phyloP scores from a whole-genome alignment of 2,888 invertebrate genomes.

The Mycalesis mineus region DNA sequence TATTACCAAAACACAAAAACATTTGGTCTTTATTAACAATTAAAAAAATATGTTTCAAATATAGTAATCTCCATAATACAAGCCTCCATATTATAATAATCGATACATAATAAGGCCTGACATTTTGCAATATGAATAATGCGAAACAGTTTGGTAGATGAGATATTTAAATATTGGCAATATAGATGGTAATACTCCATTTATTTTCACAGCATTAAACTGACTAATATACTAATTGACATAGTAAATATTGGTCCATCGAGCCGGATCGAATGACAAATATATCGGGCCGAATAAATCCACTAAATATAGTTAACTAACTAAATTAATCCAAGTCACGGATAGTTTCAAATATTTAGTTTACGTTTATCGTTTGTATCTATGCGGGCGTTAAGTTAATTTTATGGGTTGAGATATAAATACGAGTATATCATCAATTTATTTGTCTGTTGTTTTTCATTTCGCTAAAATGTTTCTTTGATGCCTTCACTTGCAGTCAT shows the following conservation, averaged over 20 bases:
- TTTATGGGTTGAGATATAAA: not conserved
- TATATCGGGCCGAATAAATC: conserved; percentile 16
- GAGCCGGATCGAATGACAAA: not conserved
- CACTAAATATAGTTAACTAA: conserved; percentile 17
- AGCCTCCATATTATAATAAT: not conserved
- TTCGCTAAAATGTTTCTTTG: not conserved
- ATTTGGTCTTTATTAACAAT: not conserved
- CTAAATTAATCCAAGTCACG: conserved; percentile 18
- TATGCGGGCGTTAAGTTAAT: conserved; percentile 18
- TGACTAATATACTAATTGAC: conserved; percentile 30
- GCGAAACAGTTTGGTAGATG: not conserved
- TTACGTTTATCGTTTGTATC: conserved; percentile 14
- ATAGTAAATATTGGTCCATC: conserved; percentile 14
- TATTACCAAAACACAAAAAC: too few relatives aligned
- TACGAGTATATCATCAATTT: not conserved
- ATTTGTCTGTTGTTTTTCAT: not conserved
- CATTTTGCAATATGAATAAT: not conserved
- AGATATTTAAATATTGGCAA: not conserved
- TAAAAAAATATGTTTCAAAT: not conserved
- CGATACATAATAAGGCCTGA: not conserved
- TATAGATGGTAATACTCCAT: not conserved
- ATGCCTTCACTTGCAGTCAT: not conserved
- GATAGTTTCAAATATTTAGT: conserved; percentile 16
- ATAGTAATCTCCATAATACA: not conserved
- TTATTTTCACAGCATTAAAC: conserved; percentile 8